Evolutionary conservation across 2,113 vertebrate genomes (phyloP).

Genomic region (Thermophis baileyi): DNA sequence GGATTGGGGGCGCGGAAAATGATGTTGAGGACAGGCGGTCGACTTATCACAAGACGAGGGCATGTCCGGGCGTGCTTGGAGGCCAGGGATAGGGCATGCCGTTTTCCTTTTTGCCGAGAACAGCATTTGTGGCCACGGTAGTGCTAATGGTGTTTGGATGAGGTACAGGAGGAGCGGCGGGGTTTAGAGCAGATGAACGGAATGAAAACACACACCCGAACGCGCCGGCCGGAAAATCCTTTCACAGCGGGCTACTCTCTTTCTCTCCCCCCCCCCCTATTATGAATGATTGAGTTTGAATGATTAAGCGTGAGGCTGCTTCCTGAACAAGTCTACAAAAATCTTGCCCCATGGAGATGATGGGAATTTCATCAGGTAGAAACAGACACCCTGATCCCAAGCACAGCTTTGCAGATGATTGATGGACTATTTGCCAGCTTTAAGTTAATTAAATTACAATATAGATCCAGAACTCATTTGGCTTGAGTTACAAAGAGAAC

Average conservation of each 20-base stretch:
- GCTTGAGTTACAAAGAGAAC: neutral
- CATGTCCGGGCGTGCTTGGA: neutral
- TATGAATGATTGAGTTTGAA: neutral
- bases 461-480: neutral
- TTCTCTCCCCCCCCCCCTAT: neutral
- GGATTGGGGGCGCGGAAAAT: neutral
- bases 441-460: neutral
- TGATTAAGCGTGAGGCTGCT: too few species aligned
- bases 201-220: neutral
- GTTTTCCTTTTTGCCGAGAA: conserved; percentile 9
- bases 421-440: neutral
- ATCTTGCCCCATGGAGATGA: neutral
- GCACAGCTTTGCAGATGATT: too few species aligned
- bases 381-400: neutral
- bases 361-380: neutral
- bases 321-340: neutral
- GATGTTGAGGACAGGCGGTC: neutral
- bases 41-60: neutral
- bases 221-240: neutral
- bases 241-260: neutral
- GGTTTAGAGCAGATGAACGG: neutral
- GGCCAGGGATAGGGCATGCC: neutral
- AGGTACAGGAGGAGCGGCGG: neutral
- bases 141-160: neutral
- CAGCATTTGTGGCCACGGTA: neutral